Evolutionary conservation across 2,113 vertebrate genomes (phyloP).

Genomic region (Cyprinodon variegatus): DNA sequence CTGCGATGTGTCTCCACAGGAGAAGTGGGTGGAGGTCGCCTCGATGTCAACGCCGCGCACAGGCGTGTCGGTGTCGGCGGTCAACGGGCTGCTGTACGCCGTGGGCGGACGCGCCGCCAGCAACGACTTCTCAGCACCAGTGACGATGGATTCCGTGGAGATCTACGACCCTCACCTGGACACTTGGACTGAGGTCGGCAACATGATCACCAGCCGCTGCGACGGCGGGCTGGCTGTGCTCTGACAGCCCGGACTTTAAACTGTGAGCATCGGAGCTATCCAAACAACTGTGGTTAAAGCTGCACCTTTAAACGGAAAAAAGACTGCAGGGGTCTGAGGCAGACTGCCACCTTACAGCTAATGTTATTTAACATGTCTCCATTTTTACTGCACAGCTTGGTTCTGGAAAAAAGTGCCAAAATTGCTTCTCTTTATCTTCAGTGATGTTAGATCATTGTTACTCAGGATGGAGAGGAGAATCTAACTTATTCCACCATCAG

Average conservation of each 20-base stretch:
- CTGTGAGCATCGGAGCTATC: slow-evolving; percentile 15
- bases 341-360: slow-evolving; percentile 8
- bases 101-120: slow-evolving; percentile 89
- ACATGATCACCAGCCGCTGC: slow-evolving; percentile 98
- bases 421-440: slow-evolving; percentile 4
- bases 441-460: background rate
- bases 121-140: slow-evolving; percentile 91
- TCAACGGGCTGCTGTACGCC: slow-evolving; percentile 93
- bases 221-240: slow-evolving; percentile 93
- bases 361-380: slow-evolving; percentile 37
- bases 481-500: background rate
- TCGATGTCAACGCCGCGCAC: slow-evolving; percentile 90
- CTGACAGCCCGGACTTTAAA: slow-evolving; percentile 60
- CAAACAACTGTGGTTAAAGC: slow-evolving; percentile 10
- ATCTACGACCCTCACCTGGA: slow-evolving; percentile 96
- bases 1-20: slow-evolving; percentile 74
- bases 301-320: slow-evolving; percentile 45
- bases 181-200: slow-evolving; percentile 93
- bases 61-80: slow-evolving; percentile 89
- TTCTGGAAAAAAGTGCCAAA: slow-evolving; percentile 32
- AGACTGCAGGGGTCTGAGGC: slow-evolving; percentile 26
- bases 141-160: slow-evolving; percentile 95
- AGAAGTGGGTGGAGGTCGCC: slow-evolving; percentile 94
- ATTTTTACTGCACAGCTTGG: slow-evolving; percentile 1
- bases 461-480: background rate